Base-by-base conservation (phyloP, 2,888 invertebrate species). In the Parasteatoda lunata region DNA sequence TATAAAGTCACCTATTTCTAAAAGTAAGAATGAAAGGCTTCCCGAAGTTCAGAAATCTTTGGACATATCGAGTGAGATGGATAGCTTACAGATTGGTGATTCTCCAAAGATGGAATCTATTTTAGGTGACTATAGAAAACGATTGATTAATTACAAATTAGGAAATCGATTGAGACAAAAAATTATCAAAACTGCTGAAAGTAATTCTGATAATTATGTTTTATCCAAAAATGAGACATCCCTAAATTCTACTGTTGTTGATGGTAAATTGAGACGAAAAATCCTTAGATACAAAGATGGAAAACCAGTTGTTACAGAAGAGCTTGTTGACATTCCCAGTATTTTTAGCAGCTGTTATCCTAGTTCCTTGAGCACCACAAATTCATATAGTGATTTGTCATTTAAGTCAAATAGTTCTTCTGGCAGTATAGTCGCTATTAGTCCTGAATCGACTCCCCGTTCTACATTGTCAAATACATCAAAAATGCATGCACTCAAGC, bases 341-440 rank as follows among this genome's bases (percentile, higher is more conserved):
- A 86, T 86, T 54, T 81, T 86, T 52, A 79, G 66, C n/a, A 66
- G 80, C 3, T 77, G 80, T 1, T 84, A 84, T 75, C 84, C 84
- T 13, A 71, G 71, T 9, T 72, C 70, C 54, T 64, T 68, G 45
- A 75, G 47, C 30, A 54, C 66, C 2, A 30, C 54, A 5, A 64
- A 47, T 3, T 85, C 84, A 13, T 79, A 79, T 75, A 75, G 76
- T 70, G 84, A 80, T 71, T 70, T 86, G 15, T 86, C 84, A 6
- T 80, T 48, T 15, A 71, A 80, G 64, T 70, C 84, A 5, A 84
- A 84, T 51, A 52, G 52, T 65, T 79, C 79, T 52, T 69, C 79
- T 70, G 84, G 84, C 13, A 85, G 84, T 70, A 45, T 79, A 3
- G 30, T 49, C 11, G 66, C 77, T 13, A 4, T 72, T 6, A 80